Evolutionary conservation across 2,113 vertebrate genomes (phyloP).

Genomic region (Martes martes): DNA sequence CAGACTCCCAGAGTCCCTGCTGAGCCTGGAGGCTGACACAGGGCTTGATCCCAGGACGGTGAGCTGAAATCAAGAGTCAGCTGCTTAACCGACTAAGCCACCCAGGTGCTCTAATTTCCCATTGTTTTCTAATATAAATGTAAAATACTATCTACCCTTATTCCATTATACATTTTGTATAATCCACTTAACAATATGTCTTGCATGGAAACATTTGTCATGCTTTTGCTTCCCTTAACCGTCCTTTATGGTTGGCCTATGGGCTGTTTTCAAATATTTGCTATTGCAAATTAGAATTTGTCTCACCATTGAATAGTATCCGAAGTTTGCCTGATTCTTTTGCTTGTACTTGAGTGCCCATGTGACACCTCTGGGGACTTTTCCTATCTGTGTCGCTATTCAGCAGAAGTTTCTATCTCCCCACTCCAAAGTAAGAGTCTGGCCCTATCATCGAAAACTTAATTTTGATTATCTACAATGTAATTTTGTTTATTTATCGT

Average conservation of each 20-base stretch:
- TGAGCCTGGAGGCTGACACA: not conserved
- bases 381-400: not conserved
- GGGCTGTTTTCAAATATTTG: not conserved
- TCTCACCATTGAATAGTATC: accelerated
- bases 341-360: accelerated
- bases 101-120: not conserved
- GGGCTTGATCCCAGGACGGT: not conserved
- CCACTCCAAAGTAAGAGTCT: not conserved
- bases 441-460: accelerated
- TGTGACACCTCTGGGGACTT: accelerated
- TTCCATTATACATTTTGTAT: accelerated
- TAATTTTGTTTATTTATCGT: not conserved
- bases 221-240: not conserved
- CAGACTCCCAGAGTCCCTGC: not conserved
- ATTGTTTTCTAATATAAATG: not conserved
- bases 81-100: not conserved
- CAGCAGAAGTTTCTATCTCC: not conserved
- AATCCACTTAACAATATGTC: too few relatives aligned
- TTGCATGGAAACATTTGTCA: not conserved
- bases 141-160: not conserved
- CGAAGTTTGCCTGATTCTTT: not conserved
- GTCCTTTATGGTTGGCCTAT: not conserved
- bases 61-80: not conserved
- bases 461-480: not conserved
- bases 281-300: accelerated